phyloP scores from a whole-genome alignment of 2,888 invertebrate genomes.

The Synergus laeviventris region DNA sequence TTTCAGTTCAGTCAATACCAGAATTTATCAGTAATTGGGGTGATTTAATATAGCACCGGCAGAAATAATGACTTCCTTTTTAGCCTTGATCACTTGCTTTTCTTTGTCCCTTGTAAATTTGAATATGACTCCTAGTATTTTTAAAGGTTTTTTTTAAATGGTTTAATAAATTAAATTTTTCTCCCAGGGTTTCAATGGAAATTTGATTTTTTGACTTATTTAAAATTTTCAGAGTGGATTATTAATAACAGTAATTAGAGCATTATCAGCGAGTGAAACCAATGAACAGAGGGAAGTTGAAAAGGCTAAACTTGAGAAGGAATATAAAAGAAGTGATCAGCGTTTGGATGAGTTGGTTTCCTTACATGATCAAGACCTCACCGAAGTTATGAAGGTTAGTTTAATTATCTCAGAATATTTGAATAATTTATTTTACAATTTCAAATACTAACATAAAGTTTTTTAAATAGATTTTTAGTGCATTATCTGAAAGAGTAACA shows the following conservation, averaged over 20 bases:
- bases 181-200: no score
- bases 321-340: conserved; percentile 94
- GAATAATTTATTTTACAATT: conserved; percentile 1
- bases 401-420: not conserved
- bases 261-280: conserved; percentile 94
- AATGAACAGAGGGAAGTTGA: conserved; percentile 95
- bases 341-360: conserved; percentile 92
- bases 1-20: no score
- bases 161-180: no score
- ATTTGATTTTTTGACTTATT: not conserved
- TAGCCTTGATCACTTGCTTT: no score
- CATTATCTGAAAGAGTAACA: conserved; percentile 86
- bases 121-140: no score
- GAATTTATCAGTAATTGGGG: no score
- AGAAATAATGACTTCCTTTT: not conserved
- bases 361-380: conserved; percentile 91
- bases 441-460: conserved; percentile 34
- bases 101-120: no score
- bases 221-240: conserved; percentile 47
- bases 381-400: conserved; percentile 84
- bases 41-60: no score
- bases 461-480: conserved; percentile 83
- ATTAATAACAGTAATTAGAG: conserved; percentile 96
- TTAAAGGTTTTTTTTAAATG: no score
- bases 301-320: conserved; percentile 94